Percentiles rank a stretch among this genome's conserved stretches.
phyloP scores from a whole-genome alignment of 2,797 vertebrate genomes.

The Cirrhinus molitorella region DNA sequence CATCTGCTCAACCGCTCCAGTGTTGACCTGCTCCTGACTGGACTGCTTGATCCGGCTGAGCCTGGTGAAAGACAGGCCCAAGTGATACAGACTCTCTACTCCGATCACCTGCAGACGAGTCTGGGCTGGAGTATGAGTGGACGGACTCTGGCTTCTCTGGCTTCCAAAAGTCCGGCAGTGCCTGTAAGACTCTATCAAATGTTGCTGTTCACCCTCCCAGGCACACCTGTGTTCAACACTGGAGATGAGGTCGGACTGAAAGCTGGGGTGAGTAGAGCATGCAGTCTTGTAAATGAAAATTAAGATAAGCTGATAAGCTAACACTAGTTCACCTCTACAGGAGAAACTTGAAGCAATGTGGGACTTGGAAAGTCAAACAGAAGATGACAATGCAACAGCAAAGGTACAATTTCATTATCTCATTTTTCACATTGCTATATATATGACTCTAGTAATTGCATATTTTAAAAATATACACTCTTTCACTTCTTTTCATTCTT shows the following conservation, averaged over 20 bases:
- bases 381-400: constrained; percentile 61
- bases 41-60: constrained; percentile 64
- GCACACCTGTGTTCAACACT: constrained; percentile 86
- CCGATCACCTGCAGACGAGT: constrained; percentile 55
- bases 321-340: constrained; percentile 47
- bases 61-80: constrained; percentile 59
- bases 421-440: not conserved
- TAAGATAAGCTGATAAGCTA: not conserved
- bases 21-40: constrained; percentile 75
- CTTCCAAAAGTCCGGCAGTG: constrained; percentile 51
- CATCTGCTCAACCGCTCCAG: constrained; percentile 70
- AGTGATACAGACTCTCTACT: constrained; percentile 49
- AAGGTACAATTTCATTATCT: constrained; percentile 64
- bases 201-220: constrained; percentile 86
- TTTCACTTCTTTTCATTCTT: not conserved
- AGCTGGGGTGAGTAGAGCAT: constrained; percentile 30
- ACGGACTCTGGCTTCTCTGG: constrained; percentile 66
- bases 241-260: constrained; percentile 88
- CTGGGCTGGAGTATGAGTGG: constrained; percentile 77
- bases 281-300: not conserved
- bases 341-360: constrained; percentile 71
- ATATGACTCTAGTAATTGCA: not conserved
- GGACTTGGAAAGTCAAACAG: constrained; percentile 66
- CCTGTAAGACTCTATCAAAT: constrained; percentile 84
- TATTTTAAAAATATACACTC: not conserved